A percentile compares a stretch with the other conserved stretches of the same genome.
phyloP scores from a whole-genome alignment of 2,888 invertebrate genomes.

The Hirtodrosophila cameraria region DNA sequence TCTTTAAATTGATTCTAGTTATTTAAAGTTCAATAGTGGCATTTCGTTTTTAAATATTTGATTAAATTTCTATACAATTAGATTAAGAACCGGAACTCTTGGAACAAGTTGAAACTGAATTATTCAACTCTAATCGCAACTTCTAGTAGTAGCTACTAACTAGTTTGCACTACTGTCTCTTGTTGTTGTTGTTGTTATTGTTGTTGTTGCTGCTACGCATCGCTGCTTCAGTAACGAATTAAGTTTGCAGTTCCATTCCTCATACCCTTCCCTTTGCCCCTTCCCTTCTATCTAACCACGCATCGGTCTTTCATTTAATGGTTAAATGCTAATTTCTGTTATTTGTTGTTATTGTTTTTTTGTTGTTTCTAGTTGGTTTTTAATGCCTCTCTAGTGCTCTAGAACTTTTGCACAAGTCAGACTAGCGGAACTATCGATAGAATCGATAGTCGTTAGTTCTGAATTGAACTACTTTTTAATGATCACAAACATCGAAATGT shows the following conservation, averaged over 20 bases:
- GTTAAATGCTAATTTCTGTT: slow-evolving; percentile 55
- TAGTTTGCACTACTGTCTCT: slow-evolving; percentile 20
- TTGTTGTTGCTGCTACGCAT: slow-evolving; percentile 36
- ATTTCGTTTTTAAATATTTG: not conserved
- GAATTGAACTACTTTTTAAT: too few relatives aligned
- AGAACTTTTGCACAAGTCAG: not conserved
- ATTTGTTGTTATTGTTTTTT: not conserved
- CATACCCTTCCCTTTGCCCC: too few relatives aligned
- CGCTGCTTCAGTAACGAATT: slow-evolving; percentile 30
- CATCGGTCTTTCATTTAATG: slow-evolving; percentile 40
- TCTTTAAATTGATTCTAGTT: too few relatives aligned
- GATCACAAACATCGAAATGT: too few relatives aligned
- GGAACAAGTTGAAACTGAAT: slow-evolving; percentile 15
- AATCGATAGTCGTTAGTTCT: too few relatives aligned
- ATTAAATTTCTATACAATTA: not conserved
- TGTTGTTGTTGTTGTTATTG: not conserved
- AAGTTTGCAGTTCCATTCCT: slow-evolving; percentile 28
- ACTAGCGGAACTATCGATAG: slow-evolving; percentile 10
- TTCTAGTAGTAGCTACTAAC: slow-evolving; percentile 5
- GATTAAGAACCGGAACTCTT: slow-evolving; percentile 1
- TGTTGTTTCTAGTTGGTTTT: not conserved
- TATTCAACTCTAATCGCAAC: slow-evolving; percentile 12
- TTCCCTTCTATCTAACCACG: not conserved
- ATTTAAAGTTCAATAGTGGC: too few relatives aligned
- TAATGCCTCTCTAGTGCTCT: not conserved